Base-by-base conservation (phyloP, 2,797 vertebrate species). In the Chiloscyllium punctatum region DNA sequence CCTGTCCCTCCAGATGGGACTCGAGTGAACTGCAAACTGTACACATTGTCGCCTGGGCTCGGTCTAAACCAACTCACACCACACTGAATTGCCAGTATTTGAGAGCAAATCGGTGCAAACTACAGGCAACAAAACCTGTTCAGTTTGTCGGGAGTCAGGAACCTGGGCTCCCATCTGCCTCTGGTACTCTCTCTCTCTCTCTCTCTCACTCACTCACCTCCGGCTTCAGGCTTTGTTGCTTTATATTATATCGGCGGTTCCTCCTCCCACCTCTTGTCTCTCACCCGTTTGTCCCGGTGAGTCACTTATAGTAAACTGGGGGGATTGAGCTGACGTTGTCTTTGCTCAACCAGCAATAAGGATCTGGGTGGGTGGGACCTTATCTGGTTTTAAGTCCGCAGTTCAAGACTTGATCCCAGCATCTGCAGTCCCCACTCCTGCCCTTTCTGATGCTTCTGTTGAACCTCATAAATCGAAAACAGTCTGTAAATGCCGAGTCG, bases 371-470 rank as follows among this genome's bases (percentile, higher is more conserved):
- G 9, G 11, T n/a, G 30, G 25, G 62, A 90, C 53, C 57, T 62
- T 90, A 13, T 57, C 53, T 62, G 69, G 94, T 30, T 77, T 95
- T 77, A 95, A 95, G 27, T n/a, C 94, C 27, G 5, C 71, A 95
- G 53, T 74, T 57, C 94, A 57, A 71, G 37, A 77, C 30, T 33
- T 95, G 25, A 48, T 48, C 42, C 42, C 42, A 48, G 42, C 42
- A 48, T 48, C 42, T 48, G 42, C 42, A 48, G 42, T 48, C 42
- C 42, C 1, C 42, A 48, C 1, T 48, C 1, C 42, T 48, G 42
- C 42, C 42, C 77, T 57, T 77, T 95, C 71, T 77, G 53, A 95
- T 77, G 71, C 71, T 95, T 16, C 9, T 94, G 42, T 74, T 71
- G 51, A 74, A 94, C 33, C 94, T 77, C 27, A 27, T 57, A 53